Evolutionary conservation across 2,797 vertebrate genomes (phyloP).

Genomic region (Chromis chromis): DNA sequence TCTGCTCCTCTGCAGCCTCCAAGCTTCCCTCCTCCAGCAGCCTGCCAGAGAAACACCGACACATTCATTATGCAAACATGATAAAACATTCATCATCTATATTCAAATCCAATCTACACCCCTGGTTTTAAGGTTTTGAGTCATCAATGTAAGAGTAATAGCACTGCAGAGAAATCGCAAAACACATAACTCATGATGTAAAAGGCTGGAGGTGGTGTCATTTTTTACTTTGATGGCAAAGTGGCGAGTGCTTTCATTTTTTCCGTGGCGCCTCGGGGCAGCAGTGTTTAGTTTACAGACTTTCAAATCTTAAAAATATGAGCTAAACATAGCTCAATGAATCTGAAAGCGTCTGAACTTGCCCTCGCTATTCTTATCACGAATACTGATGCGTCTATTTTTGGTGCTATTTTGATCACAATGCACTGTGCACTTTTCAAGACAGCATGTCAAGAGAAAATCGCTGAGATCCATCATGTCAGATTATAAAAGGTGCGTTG

Average conservation of each 20-base stretch:
- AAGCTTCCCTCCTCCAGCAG: slow-evolving; percentile 93
- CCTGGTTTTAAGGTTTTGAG: neutral
- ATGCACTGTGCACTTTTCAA: too few species aligned
- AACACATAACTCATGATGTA: slow-evolving; percentile 19
- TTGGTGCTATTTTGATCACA: slow-evolving; percentile 23
- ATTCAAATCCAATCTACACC: slow-evolving; percentile 16
- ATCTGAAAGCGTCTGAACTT: slow-evolving; percentile 10
- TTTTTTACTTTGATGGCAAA: slow-evolving; percentile 17
- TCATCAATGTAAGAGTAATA: neutral
- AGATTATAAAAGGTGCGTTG: slow-evolving; percentile 3
- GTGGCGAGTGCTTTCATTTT: neutral
- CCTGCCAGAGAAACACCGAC: slow-evolving; percentile 77
- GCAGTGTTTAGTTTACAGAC: slow-evolving; percentile 9
- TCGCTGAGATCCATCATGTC: neutral
- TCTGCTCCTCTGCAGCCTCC: slow-evolving; percentile 93
- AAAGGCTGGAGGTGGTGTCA: neutral
- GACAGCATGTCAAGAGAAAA: too few species aligned
- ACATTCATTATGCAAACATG: slow-evolving; percentile 36
- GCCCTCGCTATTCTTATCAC: slow-evolving; percentile 35
- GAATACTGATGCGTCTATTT: slow-evolving; percentile 29
- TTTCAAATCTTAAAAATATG: slow-evolving; percentile 18
- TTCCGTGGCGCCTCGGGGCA: neutral
- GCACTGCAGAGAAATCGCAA: slow-evolving; percentile 2
- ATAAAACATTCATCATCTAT: slow-evolving; percentile 31
- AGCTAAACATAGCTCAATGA: slow-evolving; percentile 41